Conservation (phyloP, 2,113 vertebrate species). For the Albula goreensis region DNA sequence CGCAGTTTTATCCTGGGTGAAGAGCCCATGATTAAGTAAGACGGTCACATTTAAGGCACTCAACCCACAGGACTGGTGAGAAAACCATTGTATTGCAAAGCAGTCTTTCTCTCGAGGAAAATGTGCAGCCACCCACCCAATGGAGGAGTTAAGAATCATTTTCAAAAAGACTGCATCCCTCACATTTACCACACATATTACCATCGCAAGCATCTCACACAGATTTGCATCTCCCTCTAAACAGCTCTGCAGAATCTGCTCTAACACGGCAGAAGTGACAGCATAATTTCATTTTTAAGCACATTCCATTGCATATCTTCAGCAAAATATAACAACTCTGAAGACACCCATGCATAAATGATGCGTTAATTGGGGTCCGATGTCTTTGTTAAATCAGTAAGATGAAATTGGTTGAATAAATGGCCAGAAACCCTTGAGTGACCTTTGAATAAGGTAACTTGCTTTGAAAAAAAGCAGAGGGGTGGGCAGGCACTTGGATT, state of each 20-base stretch:
- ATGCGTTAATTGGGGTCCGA: too few relatives aligned
- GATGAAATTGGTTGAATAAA: too few relatives aligned
- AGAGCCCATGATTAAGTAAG: background rate
- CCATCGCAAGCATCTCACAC: background rate
- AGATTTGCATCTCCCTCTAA: background rate
- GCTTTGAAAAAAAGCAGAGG: too few relatives aligned
- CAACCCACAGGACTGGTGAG: background rate
- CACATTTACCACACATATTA: background rate
- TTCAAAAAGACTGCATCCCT: background rate
- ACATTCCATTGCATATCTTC: background rate
- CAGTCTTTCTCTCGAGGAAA: constrained; percentile 5
- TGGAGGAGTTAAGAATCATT: background rate
- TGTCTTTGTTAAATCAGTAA: too few relatives aligned
- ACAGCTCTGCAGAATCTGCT: background rate
- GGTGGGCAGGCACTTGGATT: too few relatives aligned
- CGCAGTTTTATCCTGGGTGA: background rate
- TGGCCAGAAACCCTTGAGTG: too few relatives aligned
- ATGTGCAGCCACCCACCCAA: background rate
- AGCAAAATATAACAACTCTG: background rate
- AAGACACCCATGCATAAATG: background rate
- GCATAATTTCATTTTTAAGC: background rate
- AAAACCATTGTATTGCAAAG: constrained; percentile 5
- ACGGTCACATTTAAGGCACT: constrained; percentile 14
- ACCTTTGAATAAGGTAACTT: too few relatives aligned
- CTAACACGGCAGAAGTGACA: background rate